Percentiles rank a stretch among this genome's conserved stretches.
These are phyloP conservation scores for Apis cerana DNA, from an alignment of 1,140 invertebrate species.

Conservation along the genomic window DNA sequence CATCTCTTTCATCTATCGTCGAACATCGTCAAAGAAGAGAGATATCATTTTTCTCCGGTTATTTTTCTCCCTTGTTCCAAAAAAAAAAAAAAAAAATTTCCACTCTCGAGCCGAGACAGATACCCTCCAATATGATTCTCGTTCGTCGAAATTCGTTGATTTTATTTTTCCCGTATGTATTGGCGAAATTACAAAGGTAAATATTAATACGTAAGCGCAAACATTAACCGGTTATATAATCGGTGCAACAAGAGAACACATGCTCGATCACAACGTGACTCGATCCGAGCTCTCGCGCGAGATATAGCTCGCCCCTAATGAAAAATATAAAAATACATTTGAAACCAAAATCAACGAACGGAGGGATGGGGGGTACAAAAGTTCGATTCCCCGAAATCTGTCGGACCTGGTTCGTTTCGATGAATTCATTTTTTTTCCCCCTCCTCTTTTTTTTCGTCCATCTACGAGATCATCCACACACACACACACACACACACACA, in stretches of 20 bases:
- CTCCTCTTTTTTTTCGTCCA: background rate
- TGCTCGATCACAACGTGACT: background rate
- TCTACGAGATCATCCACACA: background rate
- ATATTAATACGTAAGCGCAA: background rate
- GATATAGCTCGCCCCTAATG: background rate
- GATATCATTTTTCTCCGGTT: background rate
- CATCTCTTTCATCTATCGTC: background rate
- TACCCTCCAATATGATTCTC: no score
- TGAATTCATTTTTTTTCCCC: background rate
- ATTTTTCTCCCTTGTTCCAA: background rate
- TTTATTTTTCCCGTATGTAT: background rate
- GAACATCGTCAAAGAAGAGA: background rate
- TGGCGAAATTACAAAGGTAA: constrained; percentile 19
- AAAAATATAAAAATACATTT: constrained; percentile 2
- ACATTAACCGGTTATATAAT: background rate
- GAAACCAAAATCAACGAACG: background rate
- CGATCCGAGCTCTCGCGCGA: background rate
- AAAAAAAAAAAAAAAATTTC: background rate
- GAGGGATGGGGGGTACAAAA: no score
- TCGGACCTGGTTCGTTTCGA: constrained; percentile 12
- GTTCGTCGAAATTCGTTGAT: constrained; percentile 7
- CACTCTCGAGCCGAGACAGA: background rate
- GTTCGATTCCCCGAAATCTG: background rate
- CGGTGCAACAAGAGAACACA: background rate
- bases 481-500: background rate